phyloP scores from a whole-genome alignment of 2,888 invertebrate genomes.

The Apotomis turbidana region DNA sequence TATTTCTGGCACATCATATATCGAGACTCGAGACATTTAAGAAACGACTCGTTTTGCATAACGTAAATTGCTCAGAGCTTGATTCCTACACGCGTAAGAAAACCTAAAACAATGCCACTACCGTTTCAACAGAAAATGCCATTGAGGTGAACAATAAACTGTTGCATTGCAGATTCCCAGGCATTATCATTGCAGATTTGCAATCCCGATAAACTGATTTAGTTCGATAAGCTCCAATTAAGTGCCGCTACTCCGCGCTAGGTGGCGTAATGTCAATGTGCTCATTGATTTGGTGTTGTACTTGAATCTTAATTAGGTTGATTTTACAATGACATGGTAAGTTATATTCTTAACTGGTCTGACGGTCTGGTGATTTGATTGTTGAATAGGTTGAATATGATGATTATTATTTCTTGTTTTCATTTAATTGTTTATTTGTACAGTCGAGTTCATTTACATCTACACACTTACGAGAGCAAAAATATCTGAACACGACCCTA shows the following conservation, averaged over 20 bases:
- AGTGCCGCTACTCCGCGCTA: constrained; percentile 56
- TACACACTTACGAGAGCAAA: too few relatives aligned
- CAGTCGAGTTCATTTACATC: too few relatives aligned
- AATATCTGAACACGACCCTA: too few relatives aligned
- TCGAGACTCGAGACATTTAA: neutral
- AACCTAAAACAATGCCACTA: constrained; percentile 23
- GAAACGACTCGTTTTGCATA: constrained; percentile 9
- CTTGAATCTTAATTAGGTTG: constrained; percentile 2
- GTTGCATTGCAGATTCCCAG: constrained; percentile 42
- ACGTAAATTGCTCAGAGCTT: constrained; percentile 11
- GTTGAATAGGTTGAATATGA: too few relatives aligned
- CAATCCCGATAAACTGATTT: constrained; percentile 48
- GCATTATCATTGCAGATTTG: constrained; percentile 43
- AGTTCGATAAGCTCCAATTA: constrained; percentile 52
- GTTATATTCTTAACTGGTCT: neutral
- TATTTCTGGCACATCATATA: too few relatives aligned
- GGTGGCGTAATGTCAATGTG: constrained; percentile 57
- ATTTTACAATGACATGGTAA: constrained; percentile 3
- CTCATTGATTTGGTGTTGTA: constrained; percentile 36
- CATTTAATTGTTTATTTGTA: too few relatives aligned
- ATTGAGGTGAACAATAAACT: constrained; percentile 37
- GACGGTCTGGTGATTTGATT: neutral
- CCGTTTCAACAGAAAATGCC: constrained; percentile 31
- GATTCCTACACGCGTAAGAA: constrained; percentile 14
- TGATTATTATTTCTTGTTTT: too few relatives aligned